phyloP scores from a whole-genome alignment of 2,888 invertebrate species.

The Quadriops clusia region DNA sequence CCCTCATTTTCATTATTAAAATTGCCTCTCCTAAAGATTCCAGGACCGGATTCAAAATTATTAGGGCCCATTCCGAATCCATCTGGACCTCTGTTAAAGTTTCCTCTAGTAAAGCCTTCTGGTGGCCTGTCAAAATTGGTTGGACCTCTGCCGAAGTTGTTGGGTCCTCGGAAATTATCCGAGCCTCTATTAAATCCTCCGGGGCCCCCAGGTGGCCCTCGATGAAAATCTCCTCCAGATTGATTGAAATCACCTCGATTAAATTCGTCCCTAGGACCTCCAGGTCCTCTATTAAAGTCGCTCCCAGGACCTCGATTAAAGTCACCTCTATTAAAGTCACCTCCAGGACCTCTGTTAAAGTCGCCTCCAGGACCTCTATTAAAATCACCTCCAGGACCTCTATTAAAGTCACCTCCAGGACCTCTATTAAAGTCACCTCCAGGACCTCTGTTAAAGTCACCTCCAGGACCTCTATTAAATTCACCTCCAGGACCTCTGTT shows the following conservation, averaged over 20 bases:
- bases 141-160: conserved; percentile 10
- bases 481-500: too few species aligned
- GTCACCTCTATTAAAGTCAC: too few species aligned
- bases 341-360: too few species aligned
- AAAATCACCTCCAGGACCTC: too few species aligned
- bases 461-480: too few species aligned
- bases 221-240: conserved; percentile 1
- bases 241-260: conserved; percentile 3
- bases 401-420: too few species aligned
- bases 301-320: too few species aligned
- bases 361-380: too few species aligned
- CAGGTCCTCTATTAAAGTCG: conserved; percentile 7
- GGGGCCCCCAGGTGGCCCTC: not conserved
- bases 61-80: conserved; percentile 5
- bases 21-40: conserved; percentile 11
- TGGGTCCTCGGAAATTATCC: conserved; percentile 8
- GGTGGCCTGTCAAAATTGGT: too few species aligned
- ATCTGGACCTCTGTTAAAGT: conserved; percentile 9
- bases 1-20: conserved; percentile 10
- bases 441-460: too few species aligned
- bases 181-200: conserved; percentile 8
- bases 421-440: too few species aligned
- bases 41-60: conserved; percentile 14
- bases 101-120: conserved; percentile 14
- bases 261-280: too few species aligned